phyloP scores from a whole-genome alignment of 2,888 invertebrate genomes.

The Leptodirus hochenwartii region DNA sequence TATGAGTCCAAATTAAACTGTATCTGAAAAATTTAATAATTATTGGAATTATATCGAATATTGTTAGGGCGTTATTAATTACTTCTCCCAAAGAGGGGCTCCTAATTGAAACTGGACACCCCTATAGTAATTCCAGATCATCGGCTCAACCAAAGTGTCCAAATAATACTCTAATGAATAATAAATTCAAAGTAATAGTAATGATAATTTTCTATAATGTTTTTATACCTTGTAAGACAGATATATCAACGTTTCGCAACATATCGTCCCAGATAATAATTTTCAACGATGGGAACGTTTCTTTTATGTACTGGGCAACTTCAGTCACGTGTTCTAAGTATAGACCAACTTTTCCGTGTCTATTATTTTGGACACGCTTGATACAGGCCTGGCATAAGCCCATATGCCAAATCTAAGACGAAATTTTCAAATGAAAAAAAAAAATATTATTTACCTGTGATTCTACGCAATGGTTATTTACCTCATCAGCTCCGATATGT shows the following conservation, averaged over 20 bases:
- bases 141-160: conserved; percentile 42
- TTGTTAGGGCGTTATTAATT: too few relatives aligned
- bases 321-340: conserved; percentile 49
- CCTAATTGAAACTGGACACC: conserved; percentile 34
- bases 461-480: conserved; percentile 20
- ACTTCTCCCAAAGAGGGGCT: conserved; percentile 39
- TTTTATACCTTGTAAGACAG: conserved; percentile 35
- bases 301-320: conserved; percentile 39
- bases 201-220: conserved; percentile 6
- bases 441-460: background rate
- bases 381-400: conserved; percentile 40
- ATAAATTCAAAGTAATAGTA: conserved; percentile 4
- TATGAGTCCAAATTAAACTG: conserved; percentile 40
- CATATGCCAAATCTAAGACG: conserved; percentile 50
- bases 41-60: too few relatives aligned
- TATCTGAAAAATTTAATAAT: too few relatives aligned
- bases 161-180: conserved; percentile 34
- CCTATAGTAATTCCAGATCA: conserved; percentile 49
- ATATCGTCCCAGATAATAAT: conserved; percentile 82
- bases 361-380: conserved; percentile 27
- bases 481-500: conserved; percentile 73
- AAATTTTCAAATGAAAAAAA: too few relatives aligned
- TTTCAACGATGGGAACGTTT: conserved; percentile 39
- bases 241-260: conserved; percentile 41
- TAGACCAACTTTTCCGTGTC: conserved; percentile 35